Conservation (phyloP, 2,797 vertebrate genomes). For the Steatocranus sp. region DNA sequence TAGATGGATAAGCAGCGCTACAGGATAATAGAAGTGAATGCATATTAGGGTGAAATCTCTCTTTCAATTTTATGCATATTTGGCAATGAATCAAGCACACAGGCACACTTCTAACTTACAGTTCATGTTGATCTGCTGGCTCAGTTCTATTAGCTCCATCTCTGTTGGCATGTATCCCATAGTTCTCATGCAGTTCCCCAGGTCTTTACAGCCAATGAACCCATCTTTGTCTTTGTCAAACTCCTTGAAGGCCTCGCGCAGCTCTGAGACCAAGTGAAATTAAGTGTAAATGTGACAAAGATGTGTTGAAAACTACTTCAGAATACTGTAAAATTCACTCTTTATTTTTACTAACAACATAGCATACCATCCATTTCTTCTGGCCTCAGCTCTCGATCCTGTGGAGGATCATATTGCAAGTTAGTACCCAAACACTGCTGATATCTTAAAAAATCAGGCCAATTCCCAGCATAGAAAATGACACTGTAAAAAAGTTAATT, state of each 20-base stretch:
- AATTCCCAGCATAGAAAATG: conserved; percentile 12
- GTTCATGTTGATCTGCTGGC: conserved; percentile 99
- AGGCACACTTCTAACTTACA: conserved; percentile 67
- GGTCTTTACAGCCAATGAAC: conserved; percentile 96
- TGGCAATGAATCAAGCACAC: not conserved
- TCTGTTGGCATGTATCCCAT: conserved; percentile 99
- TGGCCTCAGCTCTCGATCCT: conserved; percentile 92
- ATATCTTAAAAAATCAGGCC: conserved; percentile 13
- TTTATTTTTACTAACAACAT: not conserved
- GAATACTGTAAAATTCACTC: not conserved
- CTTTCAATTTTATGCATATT: not conserved
- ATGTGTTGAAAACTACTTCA: not conserved
- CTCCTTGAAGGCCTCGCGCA: conserved; percentile 92
- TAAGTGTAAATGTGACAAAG: not conserved
- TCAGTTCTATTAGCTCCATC: conserved; percentile 97
- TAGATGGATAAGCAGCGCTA: not conserved
- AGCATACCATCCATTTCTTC: conserved; percentile 95
- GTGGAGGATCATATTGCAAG: conserved; percentile 56
- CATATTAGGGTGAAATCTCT: not conserved
- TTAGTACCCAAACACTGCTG: conserved; percentile 23
- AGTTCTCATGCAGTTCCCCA: conserved; percentile 98
- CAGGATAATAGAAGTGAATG: not conserved
- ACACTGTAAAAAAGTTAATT: not conserved
- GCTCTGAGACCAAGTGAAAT: conserved; percentile 69
- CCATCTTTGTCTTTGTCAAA: conserved; percentile 98